A percentile compares a stretch with the other conserved stretches of the same genome.
Conservation (phyloP, 1,140 invertebrate species). For the Lucilia sericata region DNA sequence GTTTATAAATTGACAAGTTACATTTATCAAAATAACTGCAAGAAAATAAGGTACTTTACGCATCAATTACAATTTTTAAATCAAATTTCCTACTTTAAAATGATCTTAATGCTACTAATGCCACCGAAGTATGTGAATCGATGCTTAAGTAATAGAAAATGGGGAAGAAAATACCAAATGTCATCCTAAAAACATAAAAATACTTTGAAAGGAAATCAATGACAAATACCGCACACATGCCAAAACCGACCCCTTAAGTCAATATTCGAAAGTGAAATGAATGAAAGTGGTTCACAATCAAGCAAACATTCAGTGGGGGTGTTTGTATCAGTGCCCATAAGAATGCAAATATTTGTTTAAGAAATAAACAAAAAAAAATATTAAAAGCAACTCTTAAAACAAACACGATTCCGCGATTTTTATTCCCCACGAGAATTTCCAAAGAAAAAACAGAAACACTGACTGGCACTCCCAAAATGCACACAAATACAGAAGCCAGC, state of each 20-base stretch:
- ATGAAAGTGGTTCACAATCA: neutral
- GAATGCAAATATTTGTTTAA: slow-evolving; percentile 45
- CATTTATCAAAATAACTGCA: slow-evolving; percentile 31
- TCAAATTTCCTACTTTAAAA: neutral
- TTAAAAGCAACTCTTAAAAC: neutral
- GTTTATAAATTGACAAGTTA: slow-evolving; percentile 2
- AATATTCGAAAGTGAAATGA: neutral
- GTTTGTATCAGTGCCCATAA: slow-evolving; percentile 25
- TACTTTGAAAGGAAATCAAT: neutral
- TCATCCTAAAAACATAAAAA: slow-evolving; percentile 3
- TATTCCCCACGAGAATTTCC: slow-evolving; percentile 35
- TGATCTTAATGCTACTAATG: neutral
- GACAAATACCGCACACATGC: slow-evolving; percentile 32
- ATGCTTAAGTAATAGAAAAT: neutral
- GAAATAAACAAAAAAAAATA: neutral
- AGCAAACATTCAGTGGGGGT: neutral
- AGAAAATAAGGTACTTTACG: slow-evolving; percentile 23
- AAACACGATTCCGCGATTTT: slow-evolving; percentile 21
- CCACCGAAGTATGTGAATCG: slow-evolving; percentile 19
- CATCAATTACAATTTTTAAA: slow-evolving; percentile 31
- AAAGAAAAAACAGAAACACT: neutral
- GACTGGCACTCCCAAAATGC: slow-evolving; percentile 25
- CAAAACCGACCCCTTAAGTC: slow-evolving; percentile 10
- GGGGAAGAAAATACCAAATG: neutral
- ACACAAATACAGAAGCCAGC: slow-evolving; percentile 9